These are phyloP conservation scores for Nomada lathburiana DNA, from an alignment of 2,888 invertebrate genomes.

Conservation along the genomic window DNA sequence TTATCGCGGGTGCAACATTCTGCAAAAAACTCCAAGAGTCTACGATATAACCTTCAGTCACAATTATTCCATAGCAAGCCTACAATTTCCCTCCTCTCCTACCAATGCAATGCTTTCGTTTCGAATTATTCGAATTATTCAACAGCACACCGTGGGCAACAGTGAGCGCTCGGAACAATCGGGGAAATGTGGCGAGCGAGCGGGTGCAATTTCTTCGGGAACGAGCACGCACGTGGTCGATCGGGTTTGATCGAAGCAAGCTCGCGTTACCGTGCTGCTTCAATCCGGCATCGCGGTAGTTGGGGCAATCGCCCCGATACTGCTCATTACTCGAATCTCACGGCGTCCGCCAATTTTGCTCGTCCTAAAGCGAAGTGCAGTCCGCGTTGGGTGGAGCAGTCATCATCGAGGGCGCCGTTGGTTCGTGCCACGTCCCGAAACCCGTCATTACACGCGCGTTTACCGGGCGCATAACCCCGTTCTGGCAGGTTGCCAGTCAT, in stretches of 20 bases:
- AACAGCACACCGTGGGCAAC: neutral
- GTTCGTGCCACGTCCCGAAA: constrained; percentile 72
- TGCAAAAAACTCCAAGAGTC: too few species aligned
- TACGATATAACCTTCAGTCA: too few species aligned
- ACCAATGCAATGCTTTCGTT: too few species aligned
- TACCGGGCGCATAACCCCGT: constrained; percentile 65
- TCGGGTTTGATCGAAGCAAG: constrained; percentile 29
- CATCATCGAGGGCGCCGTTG: constrained; percentile 65
- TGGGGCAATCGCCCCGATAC: constrained; percentile 61
- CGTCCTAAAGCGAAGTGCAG: constrained; percentile 41
- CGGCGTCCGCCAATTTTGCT: constrained; percentile 62
- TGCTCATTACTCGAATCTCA: constrained; percentile 68
- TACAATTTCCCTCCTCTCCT: too few species aligned
- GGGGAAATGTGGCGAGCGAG: neutral
- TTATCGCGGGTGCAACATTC: too few species aligned
- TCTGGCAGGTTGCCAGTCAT: constrained; percentile 76
- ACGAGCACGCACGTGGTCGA: neutral
- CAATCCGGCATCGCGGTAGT: constrained; percentile 39
- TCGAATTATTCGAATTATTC: neutral
- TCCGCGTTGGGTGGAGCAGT: constrained; percentile 48
- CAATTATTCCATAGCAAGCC: too few species aligned
- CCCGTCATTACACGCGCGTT: constrained; percentile 76
- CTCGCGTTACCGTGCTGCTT: constrained; percentile 28
- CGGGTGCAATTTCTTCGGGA: neutral
- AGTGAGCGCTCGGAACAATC: neutral